These are phyloP conservation scores for Ecliptopera silaceata DNA, from an alignment of 2,888 invertebrate species.

Conservation along the genomic window DNA sequence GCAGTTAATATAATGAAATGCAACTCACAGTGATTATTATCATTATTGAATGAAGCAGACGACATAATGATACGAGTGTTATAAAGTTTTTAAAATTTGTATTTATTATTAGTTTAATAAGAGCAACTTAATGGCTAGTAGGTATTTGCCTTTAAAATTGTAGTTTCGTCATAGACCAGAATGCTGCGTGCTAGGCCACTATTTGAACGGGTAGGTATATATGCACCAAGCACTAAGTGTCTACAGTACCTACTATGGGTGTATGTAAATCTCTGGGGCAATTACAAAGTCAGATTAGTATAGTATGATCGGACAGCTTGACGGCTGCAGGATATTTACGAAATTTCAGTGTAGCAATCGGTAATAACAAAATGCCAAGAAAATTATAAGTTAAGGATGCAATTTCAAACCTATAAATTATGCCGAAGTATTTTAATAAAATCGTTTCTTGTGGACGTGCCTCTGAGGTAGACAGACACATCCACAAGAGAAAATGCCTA, in stretches of 20 bases:
- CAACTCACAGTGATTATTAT: conserved; percentile 36
- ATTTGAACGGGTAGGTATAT: conserved; percentile 20
- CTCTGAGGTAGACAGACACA: no score
- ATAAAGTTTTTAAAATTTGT: conserved; percentile 37
- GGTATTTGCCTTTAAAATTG: conserved; percentile 41
- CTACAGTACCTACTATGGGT: conserved; percentile 23
- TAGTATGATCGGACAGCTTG: conserved; percentile 35
- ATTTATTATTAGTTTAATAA: conserved; percentile 44
- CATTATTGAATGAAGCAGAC: conserved; percentile 32
- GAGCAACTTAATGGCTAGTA: conserved; percentile 47
- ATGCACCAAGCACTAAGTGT: conserved; percentile 15
- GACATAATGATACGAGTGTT: conserved; percentile 31
- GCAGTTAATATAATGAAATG: conserved; percentile 27
- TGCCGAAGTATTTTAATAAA: no score
- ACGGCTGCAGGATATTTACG: conserved; percentile 44
- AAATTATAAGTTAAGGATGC: conserved; percentile 1
- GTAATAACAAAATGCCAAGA: conserved; percentile 1
- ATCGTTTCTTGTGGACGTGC: no score
- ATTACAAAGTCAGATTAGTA: conserved; percentile 46
- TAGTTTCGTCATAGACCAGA: conserved; percentile 45
- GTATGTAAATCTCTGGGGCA: conserved; percentile 40
- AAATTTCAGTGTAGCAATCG: conserved; percentile 34
- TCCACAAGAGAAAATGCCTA: no score
- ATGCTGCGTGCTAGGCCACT: conserved; percentile 28
- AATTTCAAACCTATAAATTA: background rate